Evolutionary conservation across 2,797 vertebrate species (phyloP), one percentile per base, ranked within the genome.

Genomic region (Ptychobarbus kaznakovi): DNA sequence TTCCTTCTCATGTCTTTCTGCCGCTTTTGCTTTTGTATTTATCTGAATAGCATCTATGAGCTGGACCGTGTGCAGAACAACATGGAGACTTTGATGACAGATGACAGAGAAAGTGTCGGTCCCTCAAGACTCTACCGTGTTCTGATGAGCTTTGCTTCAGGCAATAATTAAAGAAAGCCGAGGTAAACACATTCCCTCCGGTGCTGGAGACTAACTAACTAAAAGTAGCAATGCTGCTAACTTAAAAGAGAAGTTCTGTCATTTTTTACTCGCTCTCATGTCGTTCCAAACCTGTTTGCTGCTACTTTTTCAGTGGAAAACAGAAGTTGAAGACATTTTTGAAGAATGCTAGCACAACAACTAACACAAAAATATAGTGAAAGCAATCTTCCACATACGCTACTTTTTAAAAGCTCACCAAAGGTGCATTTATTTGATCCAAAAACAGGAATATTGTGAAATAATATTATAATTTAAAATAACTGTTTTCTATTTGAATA

Each of bases 61-160:
- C 88, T 89, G 88, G 86, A 88, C 88, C 53, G 84, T 87, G 87
- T 56, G 90, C 91, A 92, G 88, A 90, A 83, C 82, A 81, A 86
- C 85, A 82, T 86, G 68, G n/a, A 61, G 58, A 74, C 90, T 93
- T 91, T 93, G 88, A 92, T 93, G 80, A 68, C 85, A 90, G 90
- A 92, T 92, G 92, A 94, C 91, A 93, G 89, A 88, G 66, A 89
- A 32, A 80, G 87, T 87, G 63, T 46, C 25, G 80, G 65, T 87
- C 86, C 89, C 86, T 51, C 15, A 65, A 89, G 88, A 82, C 77
- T 0, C 49, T 61, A 82, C 51, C 13, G 11, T 51, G 74, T 90
- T 88, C 78, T 70, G 46, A 87, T 46, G 85, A 74, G 82, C 86
- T 83, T 86, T 86, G 85, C 90, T 83, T 72, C 83, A 76, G 78